Conservation (phyloP, 1,140 invertebrate species). For the Caenorhabditis elegans region WBcel235 BX284606.5:7940501-7941000, state of each 20-base stretch:
- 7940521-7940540: constrained; percentile 93
- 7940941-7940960: constrained; percentile 75
- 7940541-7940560: constrained; percentile 70
- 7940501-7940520: constrained; percentile 98
- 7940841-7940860: neutral
- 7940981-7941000: constrained; percentile 59
- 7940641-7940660: no score
- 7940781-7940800: neutral
- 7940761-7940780: neutral
- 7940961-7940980: constrained; percentile 57
- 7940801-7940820: constrained; percentile 18
- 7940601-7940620: constrained; percentile 27
- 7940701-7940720: constrained; percentile 49
- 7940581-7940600: constrained; percentile 12
- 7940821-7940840: neutral
- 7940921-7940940: constrained; percentile 86
- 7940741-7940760: neutral
- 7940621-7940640: neutral
- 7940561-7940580: constrained; percentile 57
- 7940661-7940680: no score
- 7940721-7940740: constrained; percentile 38
- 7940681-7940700: neutral
- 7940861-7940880: neutral
- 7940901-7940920: constrained; percentile 97
- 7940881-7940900: constrained; percentile 85